Evolutionary conservation across 1,140 invertebrate species (phyloP).

Genomic region (Zaprionus davidi): DNA sequence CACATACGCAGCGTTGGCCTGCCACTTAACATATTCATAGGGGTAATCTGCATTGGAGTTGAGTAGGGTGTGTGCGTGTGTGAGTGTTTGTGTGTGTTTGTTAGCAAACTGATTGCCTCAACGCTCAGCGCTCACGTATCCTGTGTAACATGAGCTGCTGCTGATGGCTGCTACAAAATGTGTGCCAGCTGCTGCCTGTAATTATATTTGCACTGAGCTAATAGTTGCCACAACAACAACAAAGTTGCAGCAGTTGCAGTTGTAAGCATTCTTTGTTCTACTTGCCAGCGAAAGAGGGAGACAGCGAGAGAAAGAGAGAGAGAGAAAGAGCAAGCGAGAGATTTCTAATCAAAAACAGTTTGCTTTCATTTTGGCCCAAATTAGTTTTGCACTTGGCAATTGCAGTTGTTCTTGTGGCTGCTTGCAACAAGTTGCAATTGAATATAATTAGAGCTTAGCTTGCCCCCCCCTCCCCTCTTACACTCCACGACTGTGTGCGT

Average conservation of each 20-base stretch:
- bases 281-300: slow-evolving; percentile 32
- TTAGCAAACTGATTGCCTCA: slow-evolving; percentile 59
- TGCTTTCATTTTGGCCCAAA: slow-evolving; percentile 68
- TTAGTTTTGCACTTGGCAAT: slow-evolving; percentile 66
- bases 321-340: not conserved
- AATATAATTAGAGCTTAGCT: slow-evolving; percentile 66
- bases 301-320: not conserved
- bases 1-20: slow-evolving; percentile 59
- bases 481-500: slow-evolving; percentile 44
- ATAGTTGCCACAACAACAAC: slow-evolving; percentile 29
- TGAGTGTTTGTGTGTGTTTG: slow-evolving; percentile 39
- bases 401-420: slow-evolving; percentile 46
- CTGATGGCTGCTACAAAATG: slow-evolving; percentile 42
- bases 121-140: slow-evolving; percentile 51
- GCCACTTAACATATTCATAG: slow-evolving; percentile 71
- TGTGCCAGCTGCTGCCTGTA: slow-evolving; percentile 63
- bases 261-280: slow-evolving; percentile 56
- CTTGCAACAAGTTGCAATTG: slow-evolving; percentile 60
- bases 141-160: slow-evolving; percentile 37
- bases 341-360: slow-evolving; percentile 50
- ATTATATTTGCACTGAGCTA: slow-evolving; percentile 75
- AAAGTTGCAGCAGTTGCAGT: slow-evolving; percentile 33
- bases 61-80: slow-evolving; percentile 1
- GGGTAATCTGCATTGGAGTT: slow-evolving; percentile 18
- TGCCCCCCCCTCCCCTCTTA: not conserved